Evolutionary conservation across 2,888 invertebrate genomes (phyloP).

Genomic region (Caenorhabditis sp.): DNA sequence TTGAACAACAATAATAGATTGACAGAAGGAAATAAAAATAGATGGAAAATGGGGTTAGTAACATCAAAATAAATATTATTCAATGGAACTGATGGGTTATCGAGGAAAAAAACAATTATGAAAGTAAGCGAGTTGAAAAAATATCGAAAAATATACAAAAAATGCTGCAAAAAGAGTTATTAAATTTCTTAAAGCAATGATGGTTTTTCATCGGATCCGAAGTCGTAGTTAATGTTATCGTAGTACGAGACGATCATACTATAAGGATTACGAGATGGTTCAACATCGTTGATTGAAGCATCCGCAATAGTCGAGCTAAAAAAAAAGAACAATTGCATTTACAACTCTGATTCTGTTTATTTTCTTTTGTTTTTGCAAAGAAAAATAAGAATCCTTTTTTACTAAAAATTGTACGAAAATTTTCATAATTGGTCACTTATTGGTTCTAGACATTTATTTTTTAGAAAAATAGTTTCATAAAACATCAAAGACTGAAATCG

Average conservation of each 20-base stretch:
- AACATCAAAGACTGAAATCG: no score
- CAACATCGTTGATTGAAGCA: not conserved
- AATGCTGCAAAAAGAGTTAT: not conserved
- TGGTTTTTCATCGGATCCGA: not conserved
- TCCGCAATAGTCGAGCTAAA: not conserved
- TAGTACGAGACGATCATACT: conserved; percentile 8
- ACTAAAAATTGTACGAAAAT: no score
- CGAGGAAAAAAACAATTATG: not conserved
- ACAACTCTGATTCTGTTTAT: not conserved
- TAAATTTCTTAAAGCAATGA: not conserved
- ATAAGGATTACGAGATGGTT: conserved; percentile 1
- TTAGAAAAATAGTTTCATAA: no score
- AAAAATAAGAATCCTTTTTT: not conserved
- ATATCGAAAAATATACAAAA: not conserved
- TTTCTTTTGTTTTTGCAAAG: not conserved
- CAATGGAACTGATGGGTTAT: no score
- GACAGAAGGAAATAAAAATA: no score
- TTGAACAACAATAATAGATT: no score
- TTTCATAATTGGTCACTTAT: no score
- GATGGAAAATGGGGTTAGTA: no score
- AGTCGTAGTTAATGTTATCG: conserved; percentile 7
- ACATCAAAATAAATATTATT: no score
- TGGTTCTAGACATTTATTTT: no score
- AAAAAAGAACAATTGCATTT: not conserved
- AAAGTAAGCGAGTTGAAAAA: not conserved